Evolutionary conservation across 2,797 vertebrate species (phyloP), one percentile per base, ranked within the genome.

Genomic region (Pseudomugil gertrudae): DNA sequence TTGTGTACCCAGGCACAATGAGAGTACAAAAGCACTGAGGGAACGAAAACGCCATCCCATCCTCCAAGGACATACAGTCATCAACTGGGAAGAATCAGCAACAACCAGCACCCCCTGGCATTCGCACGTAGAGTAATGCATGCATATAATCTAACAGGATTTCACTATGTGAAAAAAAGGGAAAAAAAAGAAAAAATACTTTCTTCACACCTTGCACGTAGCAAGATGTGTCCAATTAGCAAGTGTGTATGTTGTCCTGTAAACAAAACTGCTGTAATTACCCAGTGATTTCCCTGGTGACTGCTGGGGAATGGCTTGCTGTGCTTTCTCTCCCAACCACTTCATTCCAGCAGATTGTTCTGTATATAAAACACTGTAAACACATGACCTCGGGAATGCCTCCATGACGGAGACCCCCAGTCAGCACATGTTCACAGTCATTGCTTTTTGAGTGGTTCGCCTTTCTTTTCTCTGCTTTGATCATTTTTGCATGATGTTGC

Each of bases 41-140:
- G 91, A 86, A 85, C 90, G 87, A 89, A 10, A 55, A 35, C 83
- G 76, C 84, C 83, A 79, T 71, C 72, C 84, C 80, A 73, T 87
- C 90, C 79, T 83, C 82, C 73, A 77, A 81, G 84, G 84, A 83
- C 80, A 80, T 67, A 72, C 83, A 80, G 84, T 90, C 83, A 81
- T 86, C 84, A 77, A 69, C 67, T 79, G 84, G 87, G 79, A 80
- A 77, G 86, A 84, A 76, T 84, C 87, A 79, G 80, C 76, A 69
- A 75, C 84, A 81, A 65, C 79, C 75, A 75, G 65, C 66, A 72
- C 32, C 69, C 77, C 80, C 86, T 80, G 87, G 89, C 92, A 88
- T 92, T 91, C 90, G 89, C 89, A 91, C 92, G 82, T 91, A 91
- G 90, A 93, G 81, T 90, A 91, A 92, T 93, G 94, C 93, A 94